Base-by-base conservation (phyloP, 2,113 vertebrate genomes). In the Vanacampus margaritifer region DNA sequence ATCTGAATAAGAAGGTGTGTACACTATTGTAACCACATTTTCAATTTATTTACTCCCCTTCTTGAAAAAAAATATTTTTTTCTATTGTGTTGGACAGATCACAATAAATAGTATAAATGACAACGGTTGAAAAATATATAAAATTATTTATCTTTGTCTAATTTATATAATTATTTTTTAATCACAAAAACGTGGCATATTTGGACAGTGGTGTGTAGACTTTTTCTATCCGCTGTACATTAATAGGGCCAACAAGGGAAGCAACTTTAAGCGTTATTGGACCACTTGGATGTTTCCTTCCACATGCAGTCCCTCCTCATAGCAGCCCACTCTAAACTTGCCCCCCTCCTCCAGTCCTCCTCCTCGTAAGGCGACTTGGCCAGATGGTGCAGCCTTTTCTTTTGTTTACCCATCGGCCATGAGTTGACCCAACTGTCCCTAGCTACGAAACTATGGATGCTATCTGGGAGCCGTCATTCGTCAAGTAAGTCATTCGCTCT, bases 381-480 rank as follows among this genome's bases (percentile, higher is more conserved):
- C 89, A 90, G 89, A 89, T 90, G 89, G 89, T 90, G 84, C 80
- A 74, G 85, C 76, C 85, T 87, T 87, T 88, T 87, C 89, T 88
- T 89, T 90, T 90, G 89, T 90, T 90, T 86, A 90, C 87, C 76
- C 84, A 85, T 79, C 74, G 84, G 66, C 67, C 78, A 77, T 65
- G 71, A 79, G 83, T 86, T 79, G 73, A 84, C 86, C 75, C 68
- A 54, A 62, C 74, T 48, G 59, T 76, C 74, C 87, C 43, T 79
- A 70, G 80, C 75, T 73, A 88, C 88, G 17, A 5, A 85, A 74
- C 72, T 76, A 85, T 83, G 85, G 79, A 65, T 17, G 50, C 72
- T 2, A 70, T 21, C 71, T 60, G 58, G 23, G 64, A 68, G 60
- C 39, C 81, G 72, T 59, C 78, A 69, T 45, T 57, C n/a, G 56